Conservation (phyloP, 2,797 vertebrate species). For the Gobionotothen gibberifrons region DNA sequence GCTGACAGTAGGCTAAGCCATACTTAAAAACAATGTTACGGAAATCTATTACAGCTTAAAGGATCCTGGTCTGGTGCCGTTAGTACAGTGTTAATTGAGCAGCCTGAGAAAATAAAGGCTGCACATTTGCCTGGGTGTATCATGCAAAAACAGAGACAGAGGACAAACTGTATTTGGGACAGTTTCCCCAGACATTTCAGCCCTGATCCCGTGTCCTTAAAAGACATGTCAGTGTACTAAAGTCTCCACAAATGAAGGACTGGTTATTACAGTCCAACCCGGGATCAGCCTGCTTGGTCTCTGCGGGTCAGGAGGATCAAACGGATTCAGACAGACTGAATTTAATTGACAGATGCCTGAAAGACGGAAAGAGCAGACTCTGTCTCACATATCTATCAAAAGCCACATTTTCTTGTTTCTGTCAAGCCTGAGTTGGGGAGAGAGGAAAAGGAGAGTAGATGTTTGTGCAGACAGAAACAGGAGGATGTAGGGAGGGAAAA, state of each 20-base stretch:
- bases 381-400: conserved; percentile 32
- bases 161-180: conserved; percentile 55
- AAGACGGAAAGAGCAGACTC: conserved; percentile 33
- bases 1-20: conserved; percentile 70
- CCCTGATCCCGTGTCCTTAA: conserved; percentile 55
- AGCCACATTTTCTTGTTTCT: conserved; percentile 49
- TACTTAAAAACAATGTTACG: conserved; percentile 61
- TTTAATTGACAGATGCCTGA: conserved; percentile 66
- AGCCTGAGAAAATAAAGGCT: conserved; percentile 45
- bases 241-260: conserved; percentile 43
- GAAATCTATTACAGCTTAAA: conserved; percentile 64
- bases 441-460: conserved; percentile 34
- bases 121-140: conserved; percentile 40
- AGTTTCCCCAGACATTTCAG: conserved; percentile 38
- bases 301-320: conserved; percentile 60
- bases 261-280: conserved; percentile 46
- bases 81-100: conserved; percentile 41
- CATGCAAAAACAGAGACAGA: conserved; percentile 35
- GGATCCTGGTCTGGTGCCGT: conserved; percentile 44
- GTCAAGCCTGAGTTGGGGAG: conserved; percentile 28
- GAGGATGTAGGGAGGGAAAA: conserved; percentile 19
- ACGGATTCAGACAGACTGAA: conserved; percentile 57
- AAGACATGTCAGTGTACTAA: conserved; percentile 27
- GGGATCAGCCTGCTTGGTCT: conserved; percentile 22
- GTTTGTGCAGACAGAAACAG: conserved; percentile 26